A percentile compares a stretch with the other conserved stretches of the same genome.
These are phyloP conservation scores for Trichogramma dendrolimi DNA, from an alignment of 2,888 invertebrate species.

Conservation along the genomic window DNA sequence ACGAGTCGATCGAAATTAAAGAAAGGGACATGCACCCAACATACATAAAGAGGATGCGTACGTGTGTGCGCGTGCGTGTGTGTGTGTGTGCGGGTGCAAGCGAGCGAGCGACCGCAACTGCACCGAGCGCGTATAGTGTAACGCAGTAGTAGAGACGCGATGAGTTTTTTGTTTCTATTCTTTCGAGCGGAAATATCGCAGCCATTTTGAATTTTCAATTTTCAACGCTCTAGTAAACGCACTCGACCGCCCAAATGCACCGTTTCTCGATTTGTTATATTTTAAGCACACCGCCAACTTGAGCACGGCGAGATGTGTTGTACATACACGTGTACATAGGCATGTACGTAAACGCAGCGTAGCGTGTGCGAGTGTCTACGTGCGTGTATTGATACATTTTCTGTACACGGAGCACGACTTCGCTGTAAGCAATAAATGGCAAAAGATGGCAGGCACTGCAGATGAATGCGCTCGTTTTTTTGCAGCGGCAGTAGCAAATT, in stretches of 20 bases:
- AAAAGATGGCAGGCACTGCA: background rate
- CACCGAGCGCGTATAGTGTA: constrained; percentile 35
- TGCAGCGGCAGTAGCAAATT: background rate
- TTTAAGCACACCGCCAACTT: no score
- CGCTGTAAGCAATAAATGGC: no score
- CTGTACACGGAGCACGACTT: background rate
- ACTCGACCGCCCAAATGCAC: constrained; percentile 33
- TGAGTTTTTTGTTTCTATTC: constrained; percentile 51
- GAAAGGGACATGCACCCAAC: background rate
- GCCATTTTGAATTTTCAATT: constrained; percentile 54
- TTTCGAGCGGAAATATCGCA: constrained; percentile 48
- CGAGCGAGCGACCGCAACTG: constrained; percentile 13
- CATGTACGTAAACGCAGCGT: background rate
- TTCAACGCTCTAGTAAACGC: constrained; percentile 53
- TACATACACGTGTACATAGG: background rate
- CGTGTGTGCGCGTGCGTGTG: background rate
- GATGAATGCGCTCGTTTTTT: constrained; percentile 10
- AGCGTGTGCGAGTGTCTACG: background rate
- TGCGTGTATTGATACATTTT: background rate
- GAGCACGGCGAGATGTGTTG: background rate
- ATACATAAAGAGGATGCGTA: background rate
- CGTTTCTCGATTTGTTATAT: no score
- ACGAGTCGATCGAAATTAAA: no score
- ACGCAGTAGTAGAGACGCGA: constrained; percentile 46
- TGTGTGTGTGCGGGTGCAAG: constrained; percentile 23